Evolutionary conservation across 2,888 invertebrate species (phyloP), one percentile per base, ranked within the genome.

Genomic region (Tyria jacobaeae): DNA sequence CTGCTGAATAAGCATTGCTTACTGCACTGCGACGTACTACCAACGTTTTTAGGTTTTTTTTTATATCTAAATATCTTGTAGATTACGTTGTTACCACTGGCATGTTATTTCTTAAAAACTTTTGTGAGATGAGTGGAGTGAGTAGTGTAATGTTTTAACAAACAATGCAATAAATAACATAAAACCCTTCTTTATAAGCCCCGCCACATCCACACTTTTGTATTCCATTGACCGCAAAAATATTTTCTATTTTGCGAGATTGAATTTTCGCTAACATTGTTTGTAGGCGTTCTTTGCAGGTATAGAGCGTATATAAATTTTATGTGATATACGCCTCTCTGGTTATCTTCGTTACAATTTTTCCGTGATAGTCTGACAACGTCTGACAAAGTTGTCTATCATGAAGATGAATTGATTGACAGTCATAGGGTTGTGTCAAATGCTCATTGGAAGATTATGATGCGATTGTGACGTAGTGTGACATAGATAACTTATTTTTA

Each of bases 191-290:
- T 74, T 77, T 79, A 78, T 75, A 79, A 75, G 71, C n/a, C 69
- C 78, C 75, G 60, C 78, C 84, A 81, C 81, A 86, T 87, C 85
- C 85, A 89, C 87, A 88, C 86, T 91, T 90, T 89, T 87, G 86
- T 91, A 91, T 90, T 88, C n/a, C 90, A 92, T 90, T 90, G 91
- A 88, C 90, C 90, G 90, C 91, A 91, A 90, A 91, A 89, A 89
- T 89, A 88, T 91, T 90, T 90, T 89, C 90, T 92, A 89, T 91
- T 91, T 89, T 87, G 87, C 80, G 87, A 91, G 90, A 92, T 92
- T 91, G 91, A 92, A 91, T 90, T 90, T 84, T 82, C 83, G 75
- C 83, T 89, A 89, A 90, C 91, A 88, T 88, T 90, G 90, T 91
- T 90, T 89, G 89, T 85, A 87, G 87, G 84, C 85, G 86, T 82